phyloP scores from a whole-genome alignment of 1,140 invertebrate species.

The Lepidostoma basale region DNA sequence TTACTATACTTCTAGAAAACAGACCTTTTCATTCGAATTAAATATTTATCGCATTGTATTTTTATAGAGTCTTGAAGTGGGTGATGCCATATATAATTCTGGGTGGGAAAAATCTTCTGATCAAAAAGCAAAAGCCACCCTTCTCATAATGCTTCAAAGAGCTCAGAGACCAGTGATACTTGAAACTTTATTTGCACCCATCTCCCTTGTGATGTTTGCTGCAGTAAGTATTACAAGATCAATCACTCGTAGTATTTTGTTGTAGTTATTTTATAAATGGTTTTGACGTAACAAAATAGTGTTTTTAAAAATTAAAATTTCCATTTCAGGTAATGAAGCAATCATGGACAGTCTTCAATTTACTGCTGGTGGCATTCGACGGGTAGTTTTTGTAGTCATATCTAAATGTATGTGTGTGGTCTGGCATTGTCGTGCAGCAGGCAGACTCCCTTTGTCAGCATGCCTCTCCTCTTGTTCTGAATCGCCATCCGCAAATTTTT shows the following conservation, averaged over 20 bases:
- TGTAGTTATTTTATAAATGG: not conserved
- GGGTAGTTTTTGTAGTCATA: no score
- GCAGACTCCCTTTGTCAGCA: no score
- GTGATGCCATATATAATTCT: constrained; percentile 16
- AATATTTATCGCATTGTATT: no score
- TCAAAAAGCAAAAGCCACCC: not conserved
- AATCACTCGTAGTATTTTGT: not conserved
- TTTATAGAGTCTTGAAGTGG: constrained; percentile 31
- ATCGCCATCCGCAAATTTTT: no score
- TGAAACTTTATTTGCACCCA: constrained; percentile 28
- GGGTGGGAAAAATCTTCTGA: constrained; percentile 20
- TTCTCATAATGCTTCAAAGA: constrained; percentile 32
- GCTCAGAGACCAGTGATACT: constrained; percentile 30
- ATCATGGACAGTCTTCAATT: constrained; percentile 38
- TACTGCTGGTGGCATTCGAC: no score
- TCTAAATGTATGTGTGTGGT: no score
- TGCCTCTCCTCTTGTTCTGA: no score
- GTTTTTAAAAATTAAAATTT: not conserved
- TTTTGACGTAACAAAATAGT: not conserved
- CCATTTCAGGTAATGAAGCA: constrained; percentile 29
- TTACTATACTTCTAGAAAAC: no score
- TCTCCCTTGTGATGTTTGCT: constrained; percentile 30
- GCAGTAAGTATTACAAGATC: constrained; percentile 22
- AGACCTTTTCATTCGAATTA: no score
- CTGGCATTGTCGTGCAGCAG: no score